Base-by-base conservation (phyloP, 1,140 invertebrate genomes). In the Dolichoris vasculosae region DNA sequence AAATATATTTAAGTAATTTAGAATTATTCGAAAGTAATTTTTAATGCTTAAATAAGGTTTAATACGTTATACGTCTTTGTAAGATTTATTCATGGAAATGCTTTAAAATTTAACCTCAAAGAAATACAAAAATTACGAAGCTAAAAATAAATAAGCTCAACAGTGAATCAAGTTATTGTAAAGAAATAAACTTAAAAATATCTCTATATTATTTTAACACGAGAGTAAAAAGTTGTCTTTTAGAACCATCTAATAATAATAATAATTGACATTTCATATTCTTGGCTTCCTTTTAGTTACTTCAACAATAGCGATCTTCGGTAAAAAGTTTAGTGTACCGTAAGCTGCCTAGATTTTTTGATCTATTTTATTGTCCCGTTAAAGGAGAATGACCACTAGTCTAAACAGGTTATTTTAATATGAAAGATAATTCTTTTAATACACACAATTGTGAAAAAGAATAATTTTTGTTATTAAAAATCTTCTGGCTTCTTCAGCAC, bases 331-430 rank as follows among this genome's bases (percentile, higher is more conserved):
- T 51, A 55, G 48, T 46, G 40, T 77, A 77, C 75, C 75, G 75
- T 77, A 77, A 55, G 75, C 75, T 48, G 43, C 43, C 75, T 77
- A 51, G 48, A 77, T 77, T 77, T 75, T 77, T 77, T 55, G 48
- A 51, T 55, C 43, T 17, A 48, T 77, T 55, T 51, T 55, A 77
- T 77, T 77, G n/a, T 77, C 6, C 75, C 75, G 75, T 77, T 51
- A 77, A 77, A 73, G 69, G 69, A 73, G 69, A 73, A 77, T 77
- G 75, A 35, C 43, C 75, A 77, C 9, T 55, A n/a, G n/a, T n/a
- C n/a, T n/a, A 7, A 77, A 77, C 75, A 55, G 43, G 75, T 77
- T 77, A 51, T 51, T 77, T 77, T 51, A 0, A 32, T 4, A 51
- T 71, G 0, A 73, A 73, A 73, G 26, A 73, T 43, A 43, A 59